Evolutionary conservation across 2,888 invertebrate genomes (phyloP).

Genomic region (Cosmorhoe ocellata): DNA sequence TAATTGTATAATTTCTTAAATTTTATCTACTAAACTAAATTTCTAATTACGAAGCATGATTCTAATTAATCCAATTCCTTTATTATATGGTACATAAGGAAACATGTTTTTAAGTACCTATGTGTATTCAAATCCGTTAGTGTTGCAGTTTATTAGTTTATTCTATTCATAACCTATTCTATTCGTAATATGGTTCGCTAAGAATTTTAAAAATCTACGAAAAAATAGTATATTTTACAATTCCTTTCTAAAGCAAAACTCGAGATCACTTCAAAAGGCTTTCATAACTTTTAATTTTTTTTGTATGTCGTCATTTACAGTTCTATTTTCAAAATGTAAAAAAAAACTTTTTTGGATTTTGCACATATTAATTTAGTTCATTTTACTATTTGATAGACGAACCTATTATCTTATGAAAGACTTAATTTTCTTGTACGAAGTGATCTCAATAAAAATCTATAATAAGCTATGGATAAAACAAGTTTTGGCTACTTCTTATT

Average conservation of each 20-base stretch:
- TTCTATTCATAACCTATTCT: conserved; percentile 42
- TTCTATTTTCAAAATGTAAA: too few species aligned
- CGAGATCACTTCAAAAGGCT: conserved; percentile 38
- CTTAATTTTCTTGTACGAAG: not conserved
- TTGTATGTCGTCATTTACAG: too few species aligned
- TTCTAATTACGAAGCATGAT: conserved; percentile 16
- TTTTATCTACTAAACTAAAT: not conserved
- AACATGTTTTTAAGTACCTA: conserved; percentile 29
- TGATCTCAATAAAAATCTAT: conserved; percentile 26
- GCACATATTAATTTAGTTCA: not conserved
- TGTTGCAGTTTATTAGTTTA: conserved; percentile 70
- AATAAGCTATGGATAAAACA: conserved; percentile 22
- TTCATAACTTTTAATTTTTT: too few species aligned
- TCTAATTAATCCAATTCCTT: conserved; percentile 29
- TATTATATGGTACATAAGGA: conserved; percentile 34
- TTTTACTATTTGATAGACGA: not conserved
- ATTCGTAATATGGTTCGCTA: conserved; percentile 53
- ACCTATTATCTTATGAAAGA: not conserved
- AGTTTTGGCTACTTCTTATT: conserved; percentile 12
- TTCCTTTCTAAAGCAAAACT: conserved; percentile 50
- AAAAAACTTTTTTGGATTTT: not conserved
- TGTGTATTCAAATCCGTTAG: conserved; percentile 75
- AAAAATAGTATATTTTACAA: conserved; percentile 58
- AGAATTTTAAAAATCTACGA: conserved; percentile 52
- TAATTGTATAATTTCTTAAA: not conserved